Percentiles rank a stretch among this genome's conserved stretches.
Conservation (phyloP, 1,140 invertebrate species). For the Mercenaria mercenaria region DNA sequence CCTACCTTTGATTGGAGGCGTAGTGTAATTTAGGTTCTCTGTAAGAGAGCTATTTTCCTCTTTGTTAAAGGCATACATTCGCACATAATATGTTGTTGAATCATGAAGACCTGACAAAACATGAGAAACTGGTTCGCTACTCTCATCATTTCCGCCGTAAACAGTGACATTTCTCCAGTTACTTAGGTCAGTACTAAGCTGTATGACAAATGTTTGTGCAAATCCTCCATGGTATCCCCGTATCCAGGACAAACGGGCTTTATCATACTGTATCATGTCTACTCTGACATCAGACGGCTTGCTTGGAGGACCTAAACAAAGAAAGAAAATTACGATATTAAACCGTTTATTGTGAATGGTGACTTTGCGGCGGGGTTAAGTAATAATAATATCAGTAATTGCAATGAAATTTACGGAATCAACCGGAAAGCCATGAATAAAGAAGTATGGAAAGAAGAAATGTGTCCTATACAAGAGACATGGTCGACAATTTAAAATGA, state of each 20-base stretch:
- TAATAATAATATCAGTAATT: too few species aligned
- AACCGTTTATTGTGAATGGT: too few species aligned
- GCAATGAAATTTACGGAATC: too few species aligned
- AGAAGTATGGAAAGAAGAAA: too few species aligned
- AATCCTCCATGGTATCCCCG: too few species aligned
- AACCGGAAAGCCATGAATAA: too few species aligned
- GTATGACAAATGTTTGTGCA: conserved; percentile 20
- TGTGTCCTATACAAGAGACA: too few species aligned
- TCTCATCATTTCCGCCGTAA: background rate
- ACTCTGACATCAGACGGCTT: background rate
- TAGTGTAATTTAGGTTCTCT: background rate
- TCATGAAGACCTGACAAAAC: background rate
- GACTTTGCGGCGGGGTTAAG: too few species aligned
- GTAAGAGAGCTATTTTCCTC: background rate
- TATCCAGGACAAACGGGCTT: background rate
- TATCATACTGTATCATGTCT: background rate
- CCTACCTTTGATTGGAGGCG: too few species aligned
- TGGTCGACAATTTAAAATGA: too few species aligned
- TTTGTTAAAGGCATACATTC: conserved; percentile 1
- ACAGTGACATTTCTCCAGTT: background rate
- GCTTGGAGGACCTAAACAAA: background rate
- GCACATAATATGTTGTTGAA: too few species aligned
- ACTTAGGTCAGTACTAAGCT: background rate
- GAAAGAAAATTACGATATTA: too few species aligned
- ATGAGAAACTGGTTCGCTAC: background rate